Evolutionary conservation across 64 coral and sea anemone genomes (phyloP), one percentile per base, ranked within the genome.

Genomic region (Pocillopora damicornis): DNA sequence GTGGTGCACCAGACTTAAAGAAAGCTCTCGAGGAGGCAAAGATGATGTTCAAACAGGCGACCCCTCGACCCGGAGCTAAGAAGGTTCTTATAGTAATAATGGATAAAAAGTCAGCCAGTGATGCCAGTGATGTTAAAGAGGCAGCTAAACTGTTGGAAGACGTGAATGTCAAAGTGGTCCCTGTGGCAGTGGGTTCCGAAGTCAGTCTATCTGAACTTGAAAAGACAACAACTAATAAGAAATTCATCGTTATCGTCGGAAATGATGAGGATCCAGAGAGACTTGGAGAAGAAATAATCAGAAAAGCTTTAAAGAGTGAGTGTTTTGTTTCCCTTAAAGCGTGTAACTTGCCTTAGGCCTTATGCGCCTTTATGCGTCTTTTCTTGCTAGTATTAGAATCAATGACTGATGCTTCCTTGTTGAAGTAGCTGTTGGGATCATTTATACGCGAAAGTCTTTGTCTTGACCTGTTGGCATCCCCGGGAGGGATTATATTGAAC

Each of bases 11-110:
- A 3, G 72, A 90, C 15, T 36, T 96, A 15, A 57, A 87, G 35
- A 56, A 22, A 22, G 87, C 90, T 25, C 65, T 96, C 16, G 38
- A 59, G 1, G 94, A 96, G 71, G 94, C 94, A 16, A 92, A 92
- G 35, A 90, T 69, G 51, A 63, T 96, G 36, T 93, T 92, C 37
- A 79, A 86, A 58, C 45, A 88, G 71, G 87, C 88, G 76, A 59
- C 90, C 10, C 13, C 87, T 6, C 73, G 94, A 87, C 91, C 74
- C 38, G 63, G 69, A 78, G 69, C 81, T 26, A 75, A 80, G 75
- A 64, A 92, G 73, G 88, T 95, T 5, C 85, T 95, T 51, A 93
- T 98, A 65, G 90, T 98, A 37, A 83, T 98, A 51, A 92, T 98
- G 88, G 96, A 98, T 77, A 94, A 92, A 59, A 95, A 88, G 81